Percentiles rank a stretch among this genome's conserved stretches.
Conservation (phyloP, 2,113 vertebrate species). For the Odocoileus hemionus region DNA sequence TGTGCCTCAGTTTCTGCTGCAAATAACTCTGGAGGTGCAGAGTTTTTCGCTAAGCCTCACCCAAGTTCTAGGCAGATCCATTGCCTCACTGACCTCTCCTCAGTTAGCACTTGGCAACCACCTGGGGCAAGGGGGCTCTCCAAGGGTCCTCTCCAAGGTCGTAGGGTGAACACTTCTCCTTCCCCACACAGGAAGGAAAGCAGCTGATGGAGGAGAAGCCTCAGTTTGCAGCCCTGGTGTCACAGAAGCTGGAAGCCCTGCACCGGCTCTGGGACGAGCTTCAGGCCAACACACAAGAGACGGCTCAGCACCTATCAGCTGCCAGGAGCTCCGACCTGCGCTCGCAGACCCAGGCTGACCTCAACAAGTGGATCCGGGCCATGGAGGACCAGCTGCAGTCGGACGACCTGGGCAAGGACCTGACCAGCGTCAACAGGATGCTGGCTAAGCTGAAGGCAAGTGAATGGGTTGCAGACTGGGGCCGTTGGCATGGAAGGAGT, state of each 20-base stretch:
- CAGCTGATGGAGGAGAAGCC: slow-evolving; percentile 87
- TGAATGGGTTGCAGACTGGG: not conserved
- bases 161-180: not conserved
- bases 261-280: slow-evolving; percentile 87
- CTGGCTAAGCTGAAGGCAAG: slow-evolving; percentile 91
- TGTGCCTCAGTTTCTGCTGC: not conserved
- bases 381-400: slow-evolving; percentile 87
- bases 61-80: not conserved
- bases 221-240: slow-evolving; percentile 81
- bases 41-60: not conserved
- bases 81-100: not conserved
- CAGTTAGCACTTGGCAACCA: not conserved
- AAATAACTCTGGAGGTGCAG: not conserved
- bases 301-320: slow-evolving; percentile 86
- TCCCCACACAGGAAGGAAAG: slow-evolving; percentile 85
- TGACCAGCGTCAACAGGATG: slow-evolving; percentile 91
- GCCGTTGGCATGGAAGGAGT: not conserved
- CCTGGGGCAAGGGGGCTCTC: not conserved
- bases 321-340: slow-evolving; percentile 90
- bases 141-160: not conserved
- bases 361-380: slow-evolving; percentile 87
- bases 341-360: slow-evolving; percentile 86
- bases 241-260: slow-evolving; percentile 82
- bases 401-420: slow-evolving; percentile 87
- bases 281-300: slow-evolving; percentile 84